Conservation (phyloP, 2,797 vertebrate genomes). For the Alca torda region DNA sequence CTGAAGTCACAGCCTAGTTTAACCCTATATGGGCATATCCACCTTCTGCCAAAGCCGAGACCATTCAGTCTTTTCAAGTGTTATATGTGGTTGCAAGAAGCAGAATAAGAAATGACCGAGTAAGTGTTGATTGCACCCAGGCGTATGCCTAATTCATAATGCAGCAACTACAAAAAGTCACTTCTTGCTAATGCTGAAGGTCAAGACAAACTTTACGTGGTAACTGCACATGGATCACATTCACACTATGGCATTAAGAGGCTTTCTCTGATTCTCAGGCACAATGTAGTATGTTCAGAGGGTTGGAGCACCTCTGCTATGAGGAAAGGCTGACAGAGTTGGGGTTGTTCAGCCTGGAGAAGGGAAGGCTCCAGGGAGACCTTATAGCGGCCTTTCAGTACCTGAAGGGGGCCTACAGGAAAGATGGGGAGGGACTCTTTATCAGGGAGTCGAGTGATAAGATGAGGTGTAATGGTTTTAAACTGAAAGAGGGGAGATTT, state of each 20-base stretch:
- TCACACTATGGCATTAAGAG: neutral
- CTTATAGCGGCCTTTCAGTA: no score
- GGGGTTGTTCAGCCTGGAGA: no score
- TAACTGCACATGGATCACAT: neutral
- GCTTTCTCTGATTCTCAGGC: neutral
- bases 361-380: no score
- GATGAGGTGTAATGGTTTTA: no score
- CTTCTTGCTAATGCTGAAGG: neutral
- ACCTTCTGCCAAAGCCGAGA: neutral
- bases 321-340: no score
- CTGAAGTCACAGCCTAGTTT: neutral
- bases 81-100: accelerated
- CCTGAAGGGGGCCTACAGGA: no score
- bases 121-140: neutral
- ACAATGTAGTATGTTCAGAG: neutral
- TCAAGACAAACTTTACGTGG: neutral
- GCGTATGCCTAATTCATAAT: neutral
- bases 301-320: no score
- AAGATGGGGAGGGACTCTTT: no score
- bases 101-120: neutral
- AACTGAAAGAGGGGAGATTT: no score
- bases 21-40: neutral
- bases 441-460: no score
- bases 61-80: neutral
- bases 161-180: neutral